Conservation (phyloP, 2,113 vertebrate species). For the Acanthisitta chloris region DNA sequence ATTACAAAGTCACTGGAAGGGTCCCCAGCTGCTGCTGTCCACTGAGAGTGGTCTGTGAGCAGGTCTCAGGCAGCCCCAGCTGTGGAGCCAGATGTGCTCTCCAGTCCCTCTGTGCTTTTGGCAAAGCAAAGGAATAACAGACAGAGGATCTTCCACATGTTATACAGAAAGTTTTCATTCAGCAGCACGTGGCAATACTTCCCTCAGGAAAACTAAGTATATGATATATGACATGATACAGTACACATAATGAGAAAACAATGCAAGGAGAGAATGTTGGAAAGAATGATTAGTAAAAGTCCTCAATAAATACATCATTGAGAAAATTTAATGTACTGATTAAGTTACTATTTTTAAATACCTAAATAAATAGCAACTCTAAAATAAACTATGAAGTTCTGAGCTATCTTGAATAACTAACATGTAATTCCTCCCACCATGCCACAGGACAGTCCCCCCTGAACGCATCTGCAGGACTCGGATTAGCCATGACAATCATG, state of each 20-base stretch:
- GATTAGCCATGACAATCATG: not conserved
- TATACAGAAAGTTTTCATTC: not conserved
- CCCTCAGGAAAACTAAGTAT: not conserved
- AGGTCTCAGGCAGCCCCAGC: not conserved
- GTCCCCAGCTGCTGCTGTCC: not conserved
- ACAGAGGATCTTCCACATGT: not conserved
- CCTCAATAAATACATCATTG: not conserved
- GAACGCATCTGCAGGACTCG: slow-evolving; percentile 83
- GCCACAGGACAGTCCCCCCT: slow-evolving; percentile 80
- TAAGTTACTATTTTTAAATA: not conserved
- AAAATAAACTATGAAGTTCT: not conserved
- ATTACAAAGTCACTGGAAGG: not conserved
- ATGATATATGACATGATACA: too few species aligned
- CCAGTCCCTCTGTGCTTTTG: not conserved
- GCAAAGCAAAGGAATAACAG: not conserved
- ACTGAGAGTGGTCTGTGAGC: not conserved
- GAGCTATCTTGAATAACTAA: not conserved
- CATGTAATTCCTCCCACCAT: not conserved
- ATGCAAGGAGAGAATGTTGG: not conserved
- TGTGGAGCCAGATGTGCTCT: rapidly evolving
- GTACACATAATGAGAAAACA: not conserved
- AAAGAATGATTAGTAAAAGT: not conserved
- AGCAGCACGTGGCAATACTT: not conserved
- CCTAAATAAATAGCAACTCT: not conserved
- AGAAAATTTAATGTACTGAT: not conserved